These are phyloP conservation scores for Helicolenus hilgendorfi DNA, from an alignment of 2,797 vertebrate species.

Conservation along the genomic window DNA sequence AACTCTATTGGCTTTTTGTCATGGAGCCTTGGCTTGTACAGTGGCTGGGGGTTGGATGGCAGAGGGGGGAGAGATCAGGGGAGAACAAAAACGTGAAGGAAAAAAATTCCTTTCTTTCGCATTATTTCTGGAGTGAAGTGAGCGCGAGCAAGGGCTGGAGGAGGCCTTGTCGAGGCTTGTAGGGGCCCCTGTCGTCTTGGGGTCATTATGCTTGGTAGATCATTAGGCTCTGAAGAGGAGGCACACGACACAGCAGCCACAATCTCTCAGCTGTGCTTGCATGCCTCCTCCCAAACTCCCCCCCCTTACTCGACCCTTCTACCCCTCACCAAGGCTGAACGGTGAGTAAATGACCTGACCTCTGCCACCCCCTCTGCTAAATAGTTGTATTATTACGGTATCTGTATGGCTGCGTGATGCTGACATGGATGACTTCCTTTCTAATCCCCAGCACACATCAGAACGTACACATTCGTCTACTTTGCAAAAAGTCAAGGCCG, in stretches of 20 bases:
- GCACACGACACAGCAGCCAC: slow-evolving; percentile 68
- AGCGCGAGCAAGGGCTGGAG: slow-evolving; percentile 68
- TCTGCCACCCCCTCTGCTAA: slow-evolving; percentile 46
- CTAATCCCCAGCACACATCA: slow-evolving; percentile 20
- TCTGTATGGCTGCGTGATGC: slow-evolving; percentile 40
- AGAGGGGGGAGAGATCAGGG: slow-evolving; percentile 36
- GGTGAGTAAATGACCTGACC: slow-evolving; percentile 77
- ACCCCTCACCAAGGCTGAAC: slow-evolving; percentile 39
- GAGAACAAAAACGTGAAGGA: slow-evolving; percentile 81
- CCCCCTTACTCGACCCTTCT: slow-evolving; percentile 18
- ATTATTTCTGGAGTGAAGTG: slow-evolving; percentile 81
- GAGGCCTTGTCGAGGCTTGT: slow-evolving; percentile 63
- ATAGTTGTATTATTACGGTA: slow-evolving; percentile 24
- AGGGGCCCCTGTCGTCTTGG: slow-evolving; percentile 49
- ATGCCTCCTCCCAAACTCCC: not conserved
- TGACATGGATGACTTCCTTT: slow-evolving; percentile 40
- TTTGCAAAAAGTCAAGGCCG: too few relatives aligned
- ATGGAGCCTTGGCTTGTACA: slow-evolving; percentile 81
- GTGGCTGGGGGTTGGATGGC: slow-evolving; percentile 65
- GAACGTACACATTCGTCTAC: too few relatives aligned
- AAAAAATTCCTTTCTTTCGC: slow-evolving; percentile 80
- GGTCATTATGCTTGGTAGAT: slow-evolving; percentile 82
- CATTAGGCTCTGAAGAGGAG: slow-evolving; percentile 84
- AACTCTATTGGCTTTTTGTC: slow-evolving; percentile 90
- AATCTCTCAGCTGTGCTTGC: slow-evolving; percentile 53